Conservation (phyloP, 2,113 vertebrate species). For the Pungitius pungitius region DNA sequence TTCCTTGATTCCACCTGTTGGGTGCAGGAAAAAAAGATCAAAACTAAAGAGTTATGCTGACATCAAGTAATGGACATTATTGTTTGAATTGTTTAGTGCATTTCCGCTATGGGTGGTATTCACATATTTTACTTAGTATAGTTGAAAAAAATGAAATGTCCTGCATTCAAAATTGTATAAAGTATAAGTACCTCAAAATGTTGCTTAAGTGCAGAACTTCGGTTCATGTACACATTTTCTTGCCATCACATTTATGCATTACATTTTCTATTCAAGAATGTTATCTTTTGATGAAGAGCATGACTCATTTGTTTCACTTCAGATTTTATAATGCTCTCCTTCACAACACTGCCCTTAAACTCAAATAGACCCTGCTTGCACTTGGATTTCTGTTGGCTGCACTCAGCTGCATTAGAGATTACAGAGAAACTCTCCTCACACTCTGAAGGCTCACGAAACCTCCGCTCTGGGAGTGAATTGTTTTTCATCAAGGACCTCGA, state of each 20-base stretch:
- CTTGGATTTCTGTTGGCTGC: neutral
- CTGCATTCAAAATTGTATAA: neutral
- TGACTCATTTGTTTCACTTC: no score
- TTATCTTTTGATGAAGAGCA: no score
- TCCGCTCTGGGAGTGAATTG: neutral
- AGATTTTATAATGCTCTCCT: no score
- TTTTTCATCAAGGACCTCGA: neutral
- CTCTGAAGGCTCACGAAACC: neutral
- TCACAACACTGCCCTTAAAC: no score
- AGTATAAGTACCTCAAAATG: neutral
- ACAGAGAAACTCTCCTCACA: neutral
- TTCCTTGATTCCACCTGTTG: constrained; percentile 92
- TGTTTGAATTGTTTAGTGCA: neutral
- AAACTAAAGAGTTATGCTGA: neutral
- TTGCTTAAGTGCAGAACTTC: no score
- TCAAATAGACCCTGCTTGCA: no score
- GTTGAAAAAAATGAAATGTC: neutral
- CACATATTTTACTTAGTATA: neutral
- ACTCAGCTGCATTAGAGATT: neutral
- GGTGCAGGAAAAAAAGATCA: neutral
- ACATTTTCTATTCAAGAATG: no score
- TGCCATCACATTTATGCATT: no score
- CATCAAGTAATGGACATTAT: neutral
- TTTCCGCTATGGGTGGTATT: neutral
- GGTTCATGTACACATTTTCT: no score